Evolutionary conservation across 2,113 vertebrate genomes (phyloP).

Genomic region (Ondatra zibethicus): DNA sequence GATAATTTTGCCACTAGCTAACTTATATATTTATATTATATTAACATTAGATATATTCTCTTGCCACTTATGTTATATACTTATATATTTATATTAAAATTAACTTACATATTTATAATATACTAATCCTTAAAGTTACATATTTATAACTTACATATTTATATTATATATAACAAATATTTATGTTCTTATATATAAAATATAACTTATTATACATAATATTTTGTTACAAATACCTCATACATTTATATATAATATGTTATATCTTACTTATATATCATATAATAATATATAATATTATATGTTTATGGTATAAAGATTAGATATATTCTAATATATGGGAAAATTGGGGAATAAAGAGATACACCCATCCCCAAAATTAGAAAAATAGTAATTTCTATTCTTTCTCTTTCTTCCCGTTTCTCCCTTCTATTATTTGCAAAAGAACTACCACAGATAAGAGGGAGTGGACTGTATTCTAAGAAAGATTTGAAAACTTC

Average conservation of each 20-base stretch:
- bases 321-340: background rate
- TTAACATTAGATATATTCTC: no score
- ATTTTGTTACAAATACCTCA: background rate
- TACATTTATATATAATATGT: no score
- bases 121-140: background rate
- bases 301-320: background rate
- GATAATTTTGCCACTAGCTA: background rate
- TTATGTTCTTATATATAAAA: background rate
- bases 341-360: background rate
- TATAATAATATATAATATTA: background rate
- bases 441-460: background rate
- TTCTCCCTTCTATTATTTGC: background rate
- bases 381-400: background rate
- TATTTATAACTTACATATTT: no score
- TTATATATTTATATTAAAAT: no score
- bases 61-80: no score
- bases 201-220: background rate
- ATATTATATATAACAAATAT: background rate
- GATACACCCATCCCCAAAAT: background rate
- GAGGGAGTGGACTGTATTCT: background rate
- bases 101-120: no score
- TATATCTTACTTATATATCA: background rate
- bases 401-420: background rate
- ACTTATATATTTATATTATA: background rate
- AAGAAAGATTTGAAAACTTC: background rate